A percentile compares a stretch with the other conserved stretches of the same genome.
These are phyloP conservation scores for Lysandra coridon DNA, from an alignment of 2,888 invertebrate species.

Conservation along the genomic window DNA sequence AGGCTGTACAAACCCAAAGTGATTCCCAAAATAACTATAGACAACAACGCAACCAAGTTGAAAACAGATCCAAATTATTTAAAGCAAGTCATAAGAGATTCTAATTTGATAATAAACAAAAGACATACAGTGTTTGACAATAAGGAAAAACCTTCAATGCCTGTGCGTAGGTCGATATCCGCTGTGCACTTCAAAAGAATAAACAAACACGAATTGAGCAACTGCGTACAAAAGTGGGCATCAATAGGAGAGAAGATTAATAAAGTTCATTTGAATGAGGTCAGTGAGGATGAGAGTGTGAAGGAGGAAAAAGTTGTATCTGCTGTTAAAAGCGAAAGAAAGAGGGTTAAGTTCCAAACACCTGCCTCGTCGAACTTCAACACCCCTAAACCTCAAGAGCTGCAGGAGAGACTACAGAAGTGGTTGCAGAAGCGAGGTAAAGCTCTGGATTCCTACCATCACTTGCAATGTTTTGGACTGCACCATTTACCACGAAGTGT, in stretches of 20 bases:
- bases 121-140: conserved; percentile 54
- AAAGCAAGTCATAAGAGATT: conserved; percentile 54
- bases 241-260: conserved; percentile 68
- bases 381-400: conserved; percentile 64
- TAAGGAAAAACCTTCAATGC: conserved; percentile 43
- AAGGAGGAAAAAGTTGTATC: conserved; percentile 57
- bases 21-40: conserved; percentile 43
- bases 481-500: conserved; percentile 52
- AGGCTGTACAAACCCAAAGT: conserved; percentile 65
- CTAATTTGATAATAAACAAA: conserved; percentile 53
- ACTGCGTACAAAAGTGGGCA: conserved; percentile 68
- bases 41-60: conserved; percentile 50
- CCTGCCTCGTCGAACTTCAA: conserved; percentile 56
- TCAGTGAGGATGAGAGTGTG: conserved; percentile 58
- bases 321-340: conserved; percentile 68
- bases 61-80: conserved; percentile 56
- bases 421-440: conserved; percentile 79
- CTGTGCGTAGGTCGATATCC: conserved; percentile 68
- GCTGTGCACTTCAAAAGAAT: conserved; percentile 72
- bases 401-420: conserved; percentile 64
- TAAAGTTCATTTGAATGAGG: conserved; percentile 51
- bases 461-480: conserved; percentile 78
- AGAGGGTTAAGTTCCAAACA: conserved; percentile 67
- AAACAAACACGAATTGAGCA: conserved; percentile 56
- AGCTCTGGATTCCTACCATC: conserved; percentile 69